Evolutionary conservation across 2,113 vertebrate species (phyloP).

Genomic region (Panthera tigris): DNA sequence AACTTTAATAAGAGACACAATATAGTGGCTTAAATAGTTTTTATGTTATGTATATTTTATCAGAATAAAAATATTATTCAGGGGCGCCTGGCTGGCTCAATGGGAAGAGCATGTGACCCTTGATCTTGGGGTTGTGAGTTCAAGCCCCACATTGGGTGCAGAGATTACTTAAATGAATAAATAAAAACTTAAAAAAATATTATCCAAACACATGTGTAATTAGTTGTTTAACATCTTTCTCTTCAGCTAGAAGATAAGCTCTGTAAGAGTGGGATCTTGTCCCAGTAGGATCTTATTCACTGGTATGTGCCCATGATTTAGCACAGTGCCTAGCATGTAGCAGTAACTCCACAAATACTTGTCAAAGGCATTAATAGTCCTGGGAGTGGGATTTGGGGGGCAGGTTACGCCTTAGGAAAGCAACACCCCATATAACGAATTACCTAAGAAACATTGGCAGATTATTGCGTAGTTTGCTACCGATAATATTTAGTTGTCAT

Average conservation of each 20-base stretch:
- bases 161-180: not conserved
- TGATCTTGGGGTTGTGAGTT: not conserved
- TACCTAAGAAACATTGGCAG: conserved; percentile 38
- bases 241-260: not conserved
- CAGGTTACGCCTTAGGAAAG: not conserved
- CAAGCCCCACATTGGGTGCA: not conserved
- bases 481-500: conserved; percentile 59
- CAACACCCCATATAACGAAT: not conserved
- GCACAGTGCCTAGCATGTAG: not conserved
- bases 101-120: not conserved
- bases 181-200: not conserved
- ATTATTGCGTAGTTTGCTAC: not conserved
- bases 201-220: not conserved
- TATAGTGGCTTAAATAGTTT: not conserved
- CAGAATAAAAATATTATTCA: not conserved
- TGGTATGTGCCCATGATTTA: not conserved
- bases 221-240: not conserved
- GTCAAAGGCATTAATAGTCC: not conserved
- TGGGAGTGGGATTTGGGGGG: not conserved
- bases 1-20: not conserved
- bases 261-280: not conserved
- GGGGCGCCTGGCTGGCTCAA: not conserved
- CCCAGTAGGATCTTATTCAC: not conserved
- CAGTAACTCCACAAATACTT: not conserved
- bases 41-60: not conserved